These are phyloP conservation scores for Myotis planiceps DNA, from an alignment of 2,797 vertebrate genomes.

Conservation along the genomic window DNA sequence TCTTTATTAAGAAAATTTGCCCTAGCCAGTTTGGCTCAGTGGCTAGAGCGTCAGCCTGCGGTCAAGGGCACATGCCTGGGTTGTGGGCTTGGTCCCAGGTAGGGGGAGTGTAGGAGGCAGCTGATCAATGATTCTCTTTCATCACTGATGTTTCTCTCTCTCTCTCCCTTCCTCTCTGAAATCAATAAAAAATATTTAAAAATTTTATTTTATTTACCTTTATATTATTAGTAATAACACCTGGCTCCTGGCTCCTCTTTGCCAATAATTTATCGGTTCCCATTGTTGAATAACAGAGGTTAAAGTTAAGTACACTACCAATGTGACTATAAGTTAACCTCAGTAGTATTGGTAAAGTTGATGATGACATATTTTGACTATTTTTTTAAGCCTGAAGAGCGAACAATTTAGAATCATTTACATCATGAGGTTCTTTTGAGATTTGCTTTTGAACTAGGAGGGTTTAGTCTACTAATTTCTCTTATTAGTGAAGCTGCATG, in stretches of 20 bases:
- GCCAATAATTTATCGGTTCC: neutral
- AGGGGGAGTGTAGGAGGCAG: too few species aligned
- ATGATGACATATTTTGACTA: neutral
- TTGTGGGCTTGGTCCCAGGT: too few species aligned
- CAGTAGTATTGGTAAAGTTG: neutral
- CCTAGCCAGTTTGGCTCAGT: too few species aligned
- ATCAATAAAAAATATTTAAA: too few species aligned
- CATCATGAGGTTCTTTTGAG: neutral
- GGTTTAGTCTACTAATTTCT: neutral
- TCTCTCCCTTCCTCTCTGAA: too few species aligned
- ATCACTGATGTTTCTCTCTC: too few species aligned
- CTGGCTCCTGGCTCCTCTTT: neutral
- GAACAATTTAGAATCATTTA: neutral
- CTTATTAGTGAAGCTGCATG: neutral
- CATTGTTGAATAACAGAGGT: neutral
- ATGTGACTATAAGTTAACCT: neutral
- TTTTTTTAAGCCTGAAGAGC: neutral
- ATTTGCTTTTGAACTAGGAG: neutral
- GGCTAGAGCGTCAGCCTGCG: too few species aligned
- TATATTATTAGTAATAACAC: neutral
- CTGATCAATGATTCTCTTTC: too few species aligned
- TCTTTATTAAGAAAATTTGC: neutral
- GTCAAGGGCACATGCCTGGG: too few species aligned
- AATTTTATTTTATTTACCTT: neutral
- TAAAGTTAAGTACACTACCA: neutral